Evolutionary conservation across 2,888 invertebrate species (phyloP).

Genomic region (Harpagoxenus sublaevis): DNA sequence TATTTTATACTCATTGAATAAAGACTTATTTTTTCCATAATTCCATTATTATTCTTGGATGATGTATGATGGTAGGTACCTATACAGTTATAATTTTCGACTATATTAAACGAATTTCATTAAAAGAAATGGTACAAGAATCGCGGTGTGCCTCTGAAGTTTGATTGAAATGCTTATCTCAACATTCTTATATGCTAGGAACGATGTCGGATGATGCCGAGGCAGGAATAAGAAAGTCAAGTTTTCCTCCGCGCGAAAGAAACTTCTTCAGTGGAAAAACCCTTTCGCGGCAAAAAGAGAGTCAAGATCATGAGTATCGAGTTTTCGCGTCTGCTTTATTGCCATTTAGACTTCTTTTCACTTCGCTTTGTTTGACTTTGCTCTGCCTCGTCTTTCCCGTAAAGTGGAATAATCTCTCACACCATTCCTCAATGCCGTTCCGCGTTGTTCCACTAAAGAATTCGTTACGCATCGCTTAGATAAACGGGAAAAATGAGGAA

Average conservation of each 20-base stretch:
- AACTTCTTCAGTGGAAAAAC: conserved; percentile 64
- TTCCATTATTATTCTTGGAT: not conserved
- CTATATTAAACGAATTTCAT: not conserved
- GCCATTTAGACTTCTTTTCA: conserved; percentile 70
- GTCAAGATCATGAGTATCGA: conserved; percentile 69
- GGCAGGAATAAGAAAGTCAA: conserved; percentile 61
- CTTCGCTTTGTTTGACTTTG: conserved; percentile 54
- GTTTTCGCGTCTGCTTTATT: conserved; percentile 67
- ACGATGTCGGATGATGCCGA: conserved; percentile 40
- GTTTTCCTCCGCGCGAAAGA: conserved; percentile 57
- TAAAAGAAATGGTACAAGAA: not conserved
- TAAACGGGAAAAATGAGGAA: conserved; percentile 40
- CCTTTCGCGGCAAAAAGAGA: conserved; percentile 52
- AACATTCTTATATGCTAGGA: conserved; percentile 50
- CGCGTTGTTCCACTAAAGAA: conserved; percentile 28
- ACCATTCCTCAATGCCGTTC: conserved; percentile 6
- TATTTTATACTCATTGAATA: not conserved
- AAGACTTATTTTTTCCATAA: not conserved
- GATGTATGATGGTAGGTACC: not conserved
- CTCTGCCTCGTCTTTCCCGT: conserved; percentile 24
- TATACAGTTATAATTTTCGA: not conserved
- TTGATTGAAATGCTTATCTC: conserved; percentile 65
- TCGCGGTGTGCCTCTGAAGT: conserved; percentile 8
- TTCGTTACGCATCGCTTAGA: conserved; percentile 38
- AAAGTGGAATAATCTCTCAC: conserved; percentile 42